Evolutionary conservation across 2,797 vertebrate genomes (phyloP), one percentile per base, ranked within the genome.

Genomic region (Neosalanx taihuensis): DNA sequence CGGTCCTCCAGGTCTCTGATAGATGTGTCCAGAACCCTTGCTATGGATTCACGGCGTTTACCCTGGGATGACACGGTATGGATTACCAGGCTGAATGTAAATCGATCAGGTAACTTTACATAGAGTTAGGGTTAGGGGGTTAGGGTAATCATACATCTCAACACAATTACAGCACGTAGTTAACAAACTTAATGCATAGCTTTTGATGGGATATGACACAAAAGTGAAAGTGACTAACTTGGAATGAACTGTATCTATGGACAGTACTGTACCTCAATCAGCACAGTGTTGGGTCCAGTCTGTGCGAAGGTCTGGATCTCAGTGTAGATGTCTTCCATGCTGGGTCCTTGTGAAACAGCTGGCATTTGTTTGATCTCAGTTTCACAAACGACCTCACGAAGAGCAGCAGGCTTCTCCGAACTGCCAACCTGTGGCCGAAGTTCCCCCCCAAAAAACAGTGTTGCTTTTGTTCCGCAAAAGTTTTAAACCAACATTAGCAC

Each of bases 251-350:
- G 9, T 18, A 37, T 59, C 35, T 58, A 29, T 61, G 33, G n/a
- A 62, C 9, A 9, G 66, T 89, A 93, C 17, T n/a, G 64, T 89
- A 93, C 91, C 92, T 91, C 75, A 1, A 70, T 79, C 6, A 91
- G 69, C 13, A 83, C 70, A 61, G 71, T 81, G 60, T 33, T 75
- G 23, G 79, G 72, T 76, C 77, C 83, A 0, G 68, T 81, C 18
- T 67, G 80, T 33, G 72, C 60, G 9, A 88, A 79, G 0, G 64
- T 70, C 79, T 85, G 81, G 18, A 91, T 83, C 37, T 87, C 86
- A 61, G 69, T 75, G 71, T 90, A 91, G 63, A 90, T 75, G 51
- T 75, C 74, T 37, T 71, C 77, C 80, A 87, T 81, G 6, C 72
- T 66, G 0, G 83, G 74, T 69, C 75, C 82, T 33, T 79, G 71